Conservation (phyloP, 1,140 invertebrate species). For the Drosophila ercepeae region DNA sequence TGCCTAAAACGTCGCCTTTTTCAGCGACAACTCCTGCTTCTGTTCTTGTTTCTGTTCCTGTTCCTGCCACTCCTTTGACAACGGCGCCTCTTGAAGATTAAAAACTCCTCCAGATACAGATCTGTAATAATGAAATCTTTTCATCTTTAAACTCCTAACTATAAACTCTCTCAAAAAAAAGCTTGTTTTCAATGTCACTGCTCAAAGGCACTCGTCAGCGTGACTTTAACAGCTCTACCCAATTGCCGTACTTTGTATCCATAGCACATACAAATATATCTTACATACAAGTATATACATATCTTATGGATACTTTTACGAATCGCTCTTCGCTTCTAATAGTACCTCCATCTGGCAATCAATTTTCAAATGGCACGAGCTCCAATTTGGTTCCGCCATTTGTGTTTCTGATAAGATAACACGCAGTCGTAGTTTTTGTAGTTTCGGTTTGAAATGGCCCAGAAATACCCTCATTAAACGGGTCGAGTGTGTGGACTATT, state of each 20-base stretch:
- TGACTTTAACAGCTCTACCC: slow-evolving; percentile 49
- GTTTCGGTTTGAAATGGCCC: slow-evolving; percentile 9
- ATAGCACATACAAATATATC: neutral
- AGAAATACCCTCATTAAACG: slow-evolving; percentile 12
- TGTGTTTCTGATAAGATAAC: slow-evolving; percentile 52
- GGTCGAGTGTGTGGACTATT: slow-evolving; percentile 4
- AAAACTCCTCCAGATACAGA: no score
- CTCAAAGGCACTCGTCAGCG: slow-evolving; percentile 19
- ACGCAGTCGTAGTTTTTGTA: slow-evolving; percentile 10
- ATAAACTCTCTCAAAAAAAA: slow-evolving; percentile 18
- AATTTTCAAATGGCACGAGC: slow-evolving; percentile 52
- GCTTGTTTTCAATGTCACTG: slow-evolving; percentile 29
- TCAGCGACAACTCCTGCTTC: no score
- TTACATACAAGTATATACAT: no score
- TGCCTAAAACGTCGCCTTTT: no score
- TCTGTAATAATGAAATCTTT: no score
- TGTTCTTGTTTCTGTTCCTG: no score
- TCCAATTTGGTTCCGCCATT: slow-evolving; percentile 59
- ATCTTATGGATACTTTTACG: slow-evolving; percentile 9
- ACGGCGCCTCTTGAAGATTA: no score
- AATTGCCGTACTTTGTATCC: slow-evolving; percentile 29
- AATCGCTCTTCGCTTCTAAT: no score
- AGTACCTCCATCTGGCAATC: slow-evolving; percentile 23
- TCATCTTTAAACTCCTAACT: no score
- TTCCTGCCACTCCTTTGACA: no score